These are phyloP conservation scores for Serrognathus titanus DNA, from an alignment of 2,888 invertebrate genomes.

Conservation along the genomic window DNA sequence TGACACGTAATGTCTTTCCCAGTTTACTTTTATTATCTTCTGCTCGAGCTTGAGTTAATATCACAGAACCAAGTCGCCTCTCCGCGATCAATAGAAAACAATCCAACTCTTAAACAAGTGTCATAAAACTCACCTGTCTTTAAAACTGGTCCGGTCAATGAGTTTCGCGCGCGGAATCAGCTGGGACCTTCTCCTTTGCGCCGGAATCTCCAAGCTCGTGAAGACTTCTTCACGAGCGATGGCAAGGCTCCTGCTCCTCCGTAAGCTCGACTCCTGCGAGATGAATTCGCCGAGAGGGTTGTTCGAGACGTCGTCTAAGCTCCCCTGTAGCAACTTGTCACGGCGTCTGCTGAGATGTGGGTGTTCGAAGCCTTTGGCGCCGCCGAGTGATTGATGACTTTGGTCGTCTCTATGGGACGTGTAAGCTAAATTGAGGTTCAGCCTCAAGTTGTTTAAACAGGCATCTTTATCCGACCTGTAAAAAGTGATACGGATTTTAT, in stretches of 20 bases:
- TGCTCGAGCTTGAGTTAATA: no score
- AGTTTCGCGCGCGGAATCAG: slow-evolving; percentile 77
- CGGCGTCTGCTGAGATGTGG: slow-evolving; percentile 25
- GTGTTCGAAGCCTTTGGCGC: slow-evolving; percentile 8
- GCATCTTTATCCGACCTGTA: slow-evolving; percentile 40
- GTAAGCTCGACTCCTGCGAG: slow-evolving; percentile 45
- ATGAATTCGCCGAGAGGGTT: slow-evolving; percentile 34
- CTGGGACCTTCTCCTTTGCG: slow-evolving; percentile 67
- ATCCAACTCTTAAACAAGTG: no score
- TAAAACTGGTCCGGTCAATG: slow-evolving; percentile 71
- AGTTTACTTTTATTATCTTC: no score
- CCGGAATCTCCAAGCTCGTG: slow-evolving; percentile 64
- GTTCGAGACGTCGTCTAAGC: slow-evolving; percentile 45
- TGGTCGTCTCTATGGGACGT: slow-evolving; percentile 32
- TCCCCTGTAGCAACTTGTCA: slow-evolving; percentile 31
- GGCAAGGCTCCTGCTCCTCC: slow-evolving; percentile 69
- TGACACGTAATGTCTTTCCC: no score
- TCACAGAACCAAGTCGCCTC: no score
- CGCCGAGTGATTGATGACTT: slow-evolving; percentile 16
- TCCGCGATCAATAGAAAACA: no score
- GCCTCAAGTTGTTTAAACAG: slow-evolving; percentile 43
- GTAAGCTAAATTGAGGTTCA: slow-evolving; percentile 26
- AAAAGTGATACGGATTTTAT: background rate
- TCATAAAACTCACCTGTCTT: slow-evolving; percentile 59
- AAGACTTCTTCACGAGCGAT: slow-evolving; percentile 75